Conservation (phyloP, 2,888 invertebrate genomes). For the Alcis repandata region DNA sequence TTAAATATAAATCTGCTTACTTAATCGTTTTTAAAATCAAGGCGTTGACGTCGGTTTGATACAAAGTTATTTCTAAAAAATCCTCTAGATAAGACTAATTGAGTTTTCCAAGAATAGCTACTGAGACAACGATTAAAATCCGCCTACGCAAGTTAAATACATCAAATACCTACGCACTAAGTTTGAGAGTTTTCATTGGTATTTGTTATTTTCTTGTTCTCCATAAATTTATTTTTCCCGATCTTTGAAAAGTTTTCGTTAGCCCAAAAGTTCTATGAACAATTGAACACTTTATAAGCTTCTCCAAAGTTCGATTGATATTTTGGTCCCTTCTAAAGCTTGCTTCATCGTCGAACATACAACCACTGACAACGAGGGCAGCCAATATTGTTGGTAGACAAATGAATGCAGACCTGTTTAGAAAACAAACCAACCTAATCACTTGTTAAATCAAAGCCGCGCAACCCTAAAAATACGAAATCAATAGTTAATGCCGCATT, state of each 20-base stretch:
- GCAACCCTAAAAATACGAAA: neutral
- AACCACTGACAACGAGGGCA: too few relatives aligned
- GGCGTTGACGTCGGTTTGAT: neutral
- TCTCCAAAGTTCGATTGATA: too few relatives aligned
- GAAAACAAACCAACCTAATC: neutral
- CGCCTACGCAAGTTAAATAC: neutral
- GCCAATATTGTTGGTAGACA: too few relatives aligned
- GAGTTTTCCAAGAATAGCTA: neutral
- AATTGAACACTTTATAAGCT: too few relatives aligned
- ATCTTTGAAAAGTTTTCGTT: too few relatives aligned
- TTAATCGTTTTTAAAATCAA: neutral
- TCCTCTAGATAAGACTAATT: neutral
- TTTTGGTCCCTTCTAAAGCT: neutral
- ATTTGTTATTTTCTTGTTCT: too few relatives aligned
- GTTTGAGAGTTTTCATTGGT: neutral
- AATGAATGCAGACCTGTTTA: too few relatives aligned
- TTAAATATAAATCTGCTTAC: neutral
- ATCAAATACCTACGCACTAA: neutral
- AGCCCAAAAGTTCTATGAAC: too few relatives aligned
- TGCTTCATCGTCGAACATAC: neutral
- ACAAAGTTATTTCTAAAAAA: too few relatives aligned
- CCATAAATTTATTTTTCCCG: too few relatives aligned
- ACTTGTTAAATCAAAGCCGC: neutral
- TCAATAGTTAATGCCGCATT: slow-evolving; percentile 6
- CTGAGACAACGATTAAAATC: neutral